Percentiles rank a stretch among this genome's conserved stretches.
Conservation (phyloP, 2,113 vertebrate genomes). For the Rhinichthys klamathensis region DNA sequence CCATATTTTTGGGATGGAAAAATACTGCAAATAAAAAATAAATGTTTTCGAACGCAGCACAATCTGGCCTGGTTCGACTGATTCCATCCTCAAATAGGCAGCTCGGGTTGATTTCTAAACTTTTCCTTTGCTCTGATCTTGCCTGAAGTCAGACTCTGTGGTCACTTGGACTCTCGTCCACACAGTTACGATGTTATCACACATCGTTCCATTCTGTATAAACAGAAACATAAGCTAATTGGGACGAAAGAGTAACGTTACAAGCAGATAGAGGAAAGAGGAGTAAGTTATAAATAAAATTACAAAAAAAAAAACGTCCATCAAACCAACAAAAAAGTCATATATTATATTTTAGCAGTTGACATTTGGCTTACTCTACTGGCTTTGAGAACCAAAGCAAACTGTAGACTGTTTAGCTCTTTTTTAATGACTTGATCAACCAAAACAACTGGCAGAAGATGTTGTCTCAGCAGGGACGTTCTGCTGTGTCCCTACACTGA, state of each 20-base stretch:
- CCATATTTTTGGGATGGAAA: conserved; percentile 4
- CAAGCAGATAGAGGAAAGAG: not conserved
- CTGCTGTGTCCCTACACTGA: conserved; percentile 12
- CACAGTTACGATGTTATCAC: not conserved
- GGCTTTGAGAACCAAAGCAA: not conserved
- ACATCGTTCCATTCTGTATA: conserved; percentile 12
- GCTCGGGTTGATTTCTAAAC: conserved; percentile 58
- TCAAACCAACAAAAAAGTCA: not conserved
- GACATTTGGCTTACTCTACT: not conserved
- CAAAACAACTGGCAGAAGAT: conserved; percentile 13
- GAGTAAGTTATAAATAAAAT: not conserved
- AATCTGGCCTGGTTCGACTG: conserved; percentile 51
- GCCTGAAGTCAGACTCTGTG: conserved; percentile 9
- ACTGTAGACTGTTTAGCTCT: not conserved
- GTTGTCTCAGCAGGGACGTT: conserved; percentile 22
- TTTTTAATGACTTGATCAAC: conserved; percentile 12
- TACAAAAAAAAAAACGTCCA: not conserved
- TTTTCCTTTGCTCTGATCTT: conserved; percentile 61
- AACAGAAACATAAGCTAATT: conserved; percentile 7
- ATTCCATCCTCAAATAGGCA: conserved; percentile 2
- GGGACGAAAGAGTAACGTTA: not conserved
- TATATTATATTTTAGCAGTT: not conserved
- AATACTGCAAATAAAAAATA: conserved; percentile 46
- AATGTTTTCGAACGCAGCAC: conserved; percentile 53
- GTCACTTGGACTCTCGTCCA: not conserved